These are phyloP conservation scores for Paracentrotus lividus DNA, from an alignment of 53 echinoderm and acorn worm species.

Conservation along the genomic window DNA sequence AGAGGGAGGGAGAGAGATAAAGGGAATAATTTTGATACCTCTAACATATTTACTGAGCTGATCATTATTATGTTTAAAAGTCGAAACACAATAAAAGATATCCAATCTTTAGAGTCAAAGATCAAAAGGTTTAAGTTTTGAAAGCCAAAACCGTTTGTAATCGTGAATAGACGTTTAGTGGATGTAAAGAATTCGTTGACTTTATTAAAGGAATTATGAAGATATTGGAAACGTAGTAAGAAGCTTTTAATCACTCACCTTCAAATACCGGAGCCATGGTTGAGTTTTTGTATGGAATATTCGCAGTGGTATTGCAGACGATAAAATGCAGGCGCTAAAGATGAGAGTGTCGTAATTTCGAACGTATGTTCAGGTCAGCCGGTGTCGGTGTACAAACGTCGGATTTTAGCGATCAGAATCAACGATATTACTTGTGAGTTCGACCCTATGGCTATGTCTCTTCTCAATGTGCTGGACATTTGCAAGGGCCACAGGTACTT, in stretches of 20 bases:
- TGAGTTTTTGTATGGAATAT: neutral
- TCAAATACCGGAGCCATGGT: neutral
- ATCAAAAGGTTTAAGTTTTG: neutral
- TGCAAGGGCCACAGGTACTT: slow-evolving; percentile 17
- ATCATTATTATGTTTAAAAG: neutral
- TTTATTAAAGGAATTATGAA: neutral
- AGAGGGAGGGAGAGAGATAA: neutral
- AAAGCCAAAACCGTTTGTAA: neutral
- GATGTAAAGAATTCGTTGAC: neutral
- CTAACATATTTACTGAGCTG: neutral
- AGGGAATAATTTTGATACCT: no score
- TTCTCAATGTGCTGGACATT: neutral
- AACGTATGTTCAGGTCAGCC: neutral
- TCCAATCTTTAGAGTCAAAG: neutral
- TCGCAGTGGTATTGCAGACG: neutral
- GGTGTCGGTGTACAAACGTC: neutral
- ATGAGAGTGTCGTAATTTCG: neutral
- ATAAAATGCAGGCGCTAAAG: neutral
- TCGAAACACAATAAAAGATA: no score
- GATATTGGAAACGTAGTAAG: neutral
- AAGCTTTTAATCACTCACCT: neutral
- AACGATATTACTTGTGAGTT: neutral
- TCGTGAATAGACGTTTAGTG: neutral
- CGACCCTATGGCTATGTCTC: neutral
- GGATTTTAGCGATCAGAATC: neutral